Conservation (phyloP, 2,888 invertebrate genomes). For the Odontomyia ornata region DNA sequence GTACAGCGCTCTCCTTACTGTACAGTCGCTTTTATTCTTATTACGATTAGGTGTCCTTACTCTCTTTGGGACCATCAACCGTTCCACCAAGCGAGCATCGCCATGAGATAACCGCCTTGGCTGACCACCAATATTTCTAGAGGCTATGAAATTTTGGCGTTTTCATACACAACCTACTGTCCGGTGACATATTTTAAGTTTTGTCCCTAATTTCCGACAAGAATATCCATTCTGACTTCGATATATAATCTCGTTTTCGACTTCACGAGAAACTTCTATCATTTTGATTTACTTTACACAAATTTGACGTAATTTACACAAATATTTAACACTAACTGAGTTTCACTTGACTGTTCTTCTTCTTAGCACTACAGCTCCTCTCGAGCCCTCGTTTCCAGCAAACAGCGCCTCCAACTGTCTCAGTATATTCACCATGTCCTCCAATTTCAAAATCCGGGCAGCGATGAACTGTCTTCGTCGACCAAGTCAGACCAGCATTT, state of each 20-base stretch:
- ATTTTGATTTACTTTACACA: neutral
- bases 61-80: slow-evolving; percentile 10
- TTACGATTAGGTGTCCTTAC: neutral
- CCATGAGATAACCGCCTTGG: slow-evolving; percentile 6
- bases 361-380: no score
- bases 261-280: neutral
- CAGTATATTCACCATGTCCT: no score
- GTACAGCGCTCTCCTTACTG: slow-evolving; percentile 42
- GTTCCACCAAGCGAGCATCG: slow-evolving; percentile 5
- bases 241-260: no score
- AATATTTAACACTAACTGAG: no score
- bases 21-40: slow-evolving; percentile 41
- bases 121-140: neutral
- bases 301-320: no score
- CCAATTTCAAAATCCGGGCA: no score
- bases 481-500: no score
- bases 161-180: no score
- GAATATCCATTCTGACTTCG: slow-evolving; percentile 12
- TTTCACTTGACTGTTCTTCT: no score
- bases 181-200: slow-evolving; percentile 6
- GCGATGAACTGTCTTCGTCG: no score
- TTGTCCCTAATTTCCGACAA: slow-evolving; percentile 3
- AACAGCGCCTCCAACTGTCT: no score
- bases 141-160: neutral
- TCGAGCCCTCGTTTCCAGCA: no score